phyloP scores from a whole-genome alignment of 2,113 vertebrate species.

The Takifugu bimaculatus region DNA sequence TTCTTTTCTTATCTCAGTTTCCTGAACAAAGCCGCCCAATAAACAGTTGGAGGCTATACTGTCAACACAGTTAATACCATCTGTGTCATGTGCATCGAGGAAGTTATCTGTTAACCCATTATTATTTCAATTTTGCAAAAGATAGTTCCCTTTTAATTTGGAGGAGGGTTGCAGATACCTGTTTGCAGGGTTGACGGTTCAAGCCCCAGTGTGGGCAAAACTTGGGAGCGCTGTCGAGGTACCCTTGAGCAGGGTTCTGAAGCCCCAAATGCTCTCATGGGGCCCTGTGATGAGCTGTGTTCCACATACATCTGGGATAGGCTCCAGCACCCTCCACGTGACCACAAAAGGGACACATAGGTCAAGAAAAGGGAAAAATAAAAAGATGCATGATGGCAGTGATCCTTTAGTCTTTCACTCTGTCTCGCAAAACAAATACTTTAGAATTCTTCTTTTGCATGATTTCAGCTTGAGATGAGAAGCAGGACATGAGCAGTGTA shows the following conservation, averaged over 20 bases:
- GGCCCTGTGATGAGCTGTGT: no score
- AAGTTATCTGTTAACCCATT: no score
- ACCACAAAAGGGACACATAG: no score
- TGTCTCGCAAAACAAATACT: constrained; percentile 43
- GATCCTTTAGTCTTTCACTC: constrained; percentile 48
- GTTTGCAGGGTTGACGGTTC: no score
- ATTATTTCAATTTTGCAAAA: no score
- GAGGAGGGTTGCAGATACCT: no score
- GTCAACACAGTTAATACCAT: constrained; percentile 28
- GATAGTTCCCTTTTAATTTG: no score
- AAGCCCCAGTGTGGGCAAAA: no score
- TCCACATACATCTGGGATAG: constrained; percentile 26
- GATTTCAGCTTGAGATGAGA: constrained; percentile 55
- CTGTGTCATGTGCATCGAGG: neutral
- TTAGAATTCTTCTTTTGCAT: constrained; percentile 47
- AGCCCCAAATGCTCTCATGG: constrained; percentile 13
- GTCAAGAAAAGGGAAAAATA: no score
- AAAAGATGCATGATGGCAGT: constrained; percentile 52
- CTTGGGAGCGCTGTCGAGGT: no score
- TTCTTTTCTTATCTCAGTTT: constrained; percentile 26
- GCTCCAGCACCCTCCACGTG: constrained; percentile 11
- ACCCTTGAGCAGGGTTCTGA: no score
- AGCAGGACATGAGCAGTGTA: no score
- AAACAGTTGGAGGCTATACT: constrained; percentile 16
- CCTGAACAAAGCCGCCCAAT: constrained; percentile 21